Evolutionary conservation across 2,797 vertebrate species (phyloP).

Genomic region (Phrynocephalus forsythii): DNA sequence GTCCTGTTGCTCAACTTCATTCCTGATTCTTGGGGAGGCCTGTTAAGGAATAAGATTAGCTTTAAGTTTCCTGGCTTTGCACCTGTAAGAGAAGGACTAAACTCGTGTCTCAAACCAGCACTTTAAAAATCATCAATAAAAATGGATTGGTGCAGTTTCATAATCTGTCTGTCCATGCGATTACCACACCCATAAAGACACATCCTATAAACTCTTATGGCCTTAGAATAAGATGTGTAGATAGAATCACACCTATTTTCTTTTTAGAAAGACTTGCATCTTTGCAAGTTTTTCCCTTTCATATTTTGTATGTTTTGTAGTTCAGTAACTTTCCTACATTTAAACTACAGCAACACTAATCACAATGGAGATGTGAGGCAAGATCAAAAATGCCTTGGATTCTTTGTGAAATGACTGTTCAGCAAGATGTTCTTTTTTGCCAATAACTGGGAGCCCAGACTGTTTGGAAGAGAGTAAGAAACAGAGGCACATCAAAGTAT

Average conservation of each 20-base stretch:
- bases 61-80: no score
- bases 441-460: not conserved
- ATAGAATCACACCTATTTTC: not conserved
- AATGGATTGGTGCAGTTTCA: not conserved
- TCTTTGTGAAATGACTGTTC: constrained; percentile 9
- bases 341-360: constrained; percentile 2
- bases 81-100: no score
- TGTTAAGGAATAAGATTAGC: no score
- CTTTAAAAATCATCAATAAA: no score
- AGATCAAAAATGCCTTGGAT: constrained; percentile 7
- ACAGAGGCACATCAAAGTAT: not conserved
- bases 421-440: constrained; percentile 5
- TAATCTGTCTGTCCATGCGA: not conserved
- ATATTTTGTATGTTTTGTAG: not conserved
- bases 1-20: no score
- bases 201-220: not conserved
- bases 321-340: not conserved
- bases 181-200: not conserved
- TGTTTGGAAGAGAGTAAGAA: constrained; percentile 9
- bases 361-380: not conserved
- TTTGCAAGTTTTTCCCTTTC: not conserved
- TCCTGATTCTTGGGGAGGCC: no score
- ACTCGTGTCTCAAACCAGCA: no score
- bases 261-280: not conserved
- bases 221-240: no score